phyloP scores from a whole-genome alignment of 2,113 vertebrate species.

The Saccopteryx leptura region DNA sequence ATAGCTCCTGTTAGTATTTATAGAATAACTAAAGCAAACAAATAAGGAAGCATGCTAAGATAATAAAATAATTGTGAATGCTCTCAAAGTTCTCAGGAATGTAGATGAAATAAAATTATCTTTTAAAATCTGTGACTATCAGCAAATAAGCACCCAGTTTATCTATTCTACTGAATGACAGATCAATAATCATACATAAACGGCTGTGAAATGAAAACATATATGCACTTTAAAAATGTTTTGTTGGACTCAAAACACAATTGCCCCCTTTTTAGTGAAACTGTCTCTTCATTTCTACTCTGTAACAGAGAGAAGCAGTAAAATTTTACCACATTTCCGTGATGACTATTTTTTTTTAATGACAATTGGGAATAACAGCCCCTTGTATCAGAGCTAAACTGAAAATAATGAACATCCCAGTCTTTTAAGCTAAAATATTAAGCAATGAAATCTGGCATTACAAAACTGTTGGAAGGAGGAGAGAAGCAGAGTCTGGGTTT shows the following conservation, averaged over 20 bases:
- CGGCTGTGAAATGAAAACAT: background rate
- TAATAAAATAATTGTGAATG: background rate
- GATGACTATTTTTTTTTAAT: background rate
- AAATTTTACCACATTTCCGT: background rate
- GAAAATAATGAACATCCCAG: background rate
- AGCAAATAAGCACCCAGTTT: background rate
- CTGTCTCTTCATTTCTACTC: background rate
- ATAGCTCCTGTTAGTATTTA: background rate
- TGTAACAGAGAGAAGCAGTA: background rate
- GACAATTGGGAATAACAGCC: background rate
- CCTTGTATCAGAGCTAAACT: background rate
- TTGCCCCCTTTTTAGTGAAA: background rate
- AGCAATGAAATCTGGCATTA: background rate
- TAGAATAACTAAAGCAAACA: background rate
- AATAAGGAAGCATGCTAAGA: background rate
- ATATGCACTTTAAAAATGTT: background rate
- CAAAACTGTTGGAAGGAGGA: background rate
- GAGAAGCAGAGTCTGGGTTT: background rate
- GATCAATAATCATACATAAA: background rate
- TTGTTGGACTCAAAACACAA: background rate
- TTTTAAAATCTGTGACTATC: background rate
- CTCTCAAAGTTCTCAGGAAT: constrained; percentile 9
- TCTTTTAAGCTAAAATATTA: background rate
- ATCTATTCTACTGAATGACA: background rate
- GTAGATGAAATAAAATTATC: background rate